A percentile compares a stretch with the other conserved stretches of the same genome.
Evolutionary conservation across 2,888 invertebrate species (phyloP).

Genomic region (Serripes groenlandicus): DNA sequence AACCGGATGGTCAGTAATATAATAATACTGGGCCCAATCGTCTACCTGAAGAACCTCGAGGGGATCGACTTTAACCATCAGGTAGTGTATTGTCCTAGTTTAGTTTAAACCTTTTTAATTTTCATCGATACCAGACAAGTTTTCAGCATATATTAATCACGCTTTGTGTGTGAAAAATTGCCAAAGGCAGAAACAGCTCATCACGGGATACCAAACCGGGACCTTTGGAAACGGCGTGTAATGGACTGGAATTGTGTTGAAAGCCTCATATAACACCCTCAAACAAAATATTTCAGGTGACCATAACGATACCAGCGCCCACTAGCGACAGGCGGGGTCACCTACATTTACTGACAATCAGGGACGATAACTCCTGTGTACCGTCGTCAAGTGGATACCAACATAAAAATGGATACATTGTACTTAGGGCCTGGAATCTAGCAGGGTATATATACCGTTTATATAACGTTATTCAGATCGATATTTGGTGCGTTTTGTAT

Average conservation of each 20-base stretch:
- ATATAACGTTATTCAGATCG: too few species aligned
- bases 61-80: conserved; percentile 71
- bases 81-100: conserved; percentile 42
- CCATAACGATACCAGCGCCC: conserved; percentile 82
- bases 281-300: conserved; percentile 68
- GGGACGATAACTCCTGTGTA: conserved; percentile 82
- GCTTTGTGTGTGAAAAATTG: too few species aligned
- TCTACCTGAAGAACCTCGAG: conserved; percentile 71
- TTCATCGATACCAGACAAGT: too few species aligned
- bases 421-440: conserved; percentile 81
- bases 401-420: conserved; percentile 77
- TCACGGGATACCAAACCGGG: too few species aligned
- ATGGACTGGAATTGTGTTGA: too few species aligned
- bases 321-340: conserved; percentile 65
- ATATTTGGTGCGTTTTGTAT: too few species aligned
- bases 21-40: conserved; percentile 80
- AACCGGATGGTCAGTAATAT: conserved; percentile 76
- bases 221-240: too few species aligned
- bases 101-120: too few species aligned
- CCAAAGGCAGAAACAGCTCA: too few species aligned
- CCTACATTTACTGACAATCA: conserved; percentile 81
- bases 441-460: conserved; percentile 81
- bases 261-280: too few species aligned
- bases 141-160: too few species aligned
- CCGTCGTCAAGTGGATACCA: conserved; percentile 79